These are phyloP conservation scores for Chloroclysta siterata DNA, from an alignment of 2,888 invertebrate species.

Conservation along the genomic window DNA sequence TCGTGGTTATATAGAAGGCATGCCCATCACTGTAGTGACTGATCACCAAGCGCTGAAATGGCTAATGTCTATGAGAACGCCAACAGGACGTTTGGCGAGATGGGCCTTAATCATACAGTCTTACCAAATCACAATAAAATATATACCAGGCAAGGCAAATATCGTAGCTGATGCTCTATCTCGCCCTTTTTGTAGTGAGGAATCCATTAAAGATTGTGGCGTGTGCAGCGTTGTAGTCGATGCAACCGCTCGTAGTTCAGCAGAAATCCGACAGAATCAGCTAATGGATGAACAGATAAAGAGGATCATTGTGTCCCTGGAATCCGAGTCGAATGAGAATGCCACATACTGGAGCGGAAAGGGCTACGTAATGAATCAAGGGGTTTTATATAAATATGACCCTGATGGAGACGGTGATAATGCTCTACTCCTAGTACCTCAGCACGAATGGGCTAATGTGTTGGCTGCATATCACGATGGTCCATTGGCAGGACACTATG, in stretches of 20 bases:
- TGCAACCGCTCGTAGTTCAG: background rate
- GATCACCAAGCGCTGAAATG: background rate
- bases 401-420: background rate
- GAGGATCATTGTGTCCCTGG: background rate
- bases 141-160: background rate
- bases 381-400: background rate
- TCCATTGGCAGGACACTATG: background rate
- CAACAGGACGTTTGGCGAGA: background rate
- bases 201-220: background rate
- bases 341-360: background rate
- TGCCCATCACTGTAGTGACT: background rate
- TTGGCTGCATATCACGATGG: background rate
- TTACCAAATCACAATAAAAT: background rate
- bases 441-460: background rate
- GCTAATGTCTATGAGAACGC: background rate
- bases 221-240: background rate
- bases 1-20: background rate
- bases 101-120: background rate
- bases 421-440: background rate
- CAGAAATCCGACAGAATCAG: background rate
- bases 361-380: background rate
- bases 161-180: slow-evolving; percentile 1
- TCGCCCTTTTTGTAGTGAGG: background rate
- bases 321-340: background rate
- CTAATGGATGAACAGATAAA: background rate